Percentiles rank a stretch among this genome's conserved stretches.
Conservation (phyloP, 2,797 vertebrate genomes). For the Toxotes lorentzi region DNA sequence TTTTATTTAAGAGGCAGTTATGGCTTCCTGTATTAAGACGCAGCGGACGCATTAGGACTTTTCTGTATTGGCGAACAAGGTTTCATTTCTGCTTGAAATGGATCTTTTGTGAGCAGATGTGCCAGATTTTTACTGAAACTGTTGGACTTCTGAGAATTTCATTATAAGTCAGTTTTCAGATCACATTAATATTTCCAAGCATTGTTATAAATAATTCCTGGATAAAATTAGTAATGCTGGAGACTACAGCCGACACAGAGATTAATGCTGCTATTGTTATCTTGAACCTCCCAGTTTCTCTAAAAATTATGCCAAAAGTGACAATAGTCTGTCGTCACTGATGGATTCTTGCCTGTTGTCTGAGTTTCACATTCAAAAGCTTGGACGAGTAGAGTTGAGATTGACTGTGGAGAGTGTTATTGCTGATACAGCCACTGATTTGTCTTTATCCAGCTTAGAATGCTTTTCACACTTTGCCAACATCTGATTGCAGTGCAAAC, state of each 20-base stretch:
- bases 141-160: not conserved
- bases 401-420: not conserved
- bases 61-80: not conserved
- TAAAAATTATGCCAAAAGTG: constrained; percentile 15
- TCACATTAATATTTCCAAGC: constrained; percentile 7
- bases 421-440: not conserved
- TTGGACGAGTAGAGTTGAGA: not conserved
- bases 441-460: not conserved
- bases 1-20: not conserved
- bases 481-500: not conserved
- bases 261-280: constrained; percentile 31
- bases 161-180: constrained; percentile 11
- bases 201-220: constrained; percentile 28
- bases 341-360: not conserved
- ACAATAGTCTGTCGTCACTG: not conserved
- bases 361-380: not conserved
- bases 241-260: constrained; percentile 12
- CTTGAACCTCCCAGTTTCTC: constrained; percentile 9
- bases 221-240: not conserved
- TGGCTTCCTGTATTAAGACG: not conserved
- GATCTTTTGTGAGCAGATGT: not conserved
- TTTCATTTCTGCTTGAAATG: constrained; percentile 2
- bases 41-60: not conserved
- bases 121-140: not conserved
- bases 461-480: not conserved